Percentiles rank a stretch among this genome's conserved stretches.
phyloP scores from a whole-genome alignment of 2,797 vertebrate species.

The Phoeniculus purpureus region DNA sequence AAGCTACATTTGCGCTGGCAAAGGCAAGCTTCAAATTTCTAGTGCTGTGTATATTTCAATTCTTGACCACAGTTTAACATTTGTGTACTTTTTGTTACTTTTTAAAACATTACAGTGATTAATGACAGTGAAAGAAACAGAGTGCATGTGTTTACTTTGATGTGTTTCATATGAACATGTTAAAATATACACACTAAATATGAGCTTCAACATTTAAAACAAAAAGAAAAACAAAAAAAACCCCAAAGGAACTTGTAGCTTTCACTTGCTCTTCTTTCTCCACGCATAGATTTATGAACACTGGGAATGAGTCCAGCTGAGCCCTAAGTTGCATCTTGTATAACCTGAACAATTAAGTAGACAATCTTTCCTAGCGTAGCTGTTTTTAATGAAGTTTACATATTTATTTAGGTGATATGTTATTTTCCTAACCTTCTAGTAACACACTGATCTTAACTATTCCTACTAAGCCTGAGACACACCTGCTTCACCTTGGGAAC shows the following conservation, averaged over 20 bases:
- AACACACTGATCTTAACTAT: background rate
- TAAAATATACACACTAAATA: slow-evolving; percentile 62
- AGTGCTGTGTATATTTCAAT: slow-evolving; percentile 54
- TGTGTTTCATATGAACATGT: slow-evolving; percentile 57
- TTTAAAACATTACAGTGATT: slow-evolving; percentile 58
- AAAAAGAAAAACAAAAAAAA: slow-evolving; percentile 43
- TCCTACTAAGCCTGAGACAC: background rate
- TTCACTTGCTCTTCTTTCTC: slow-evolving; percentile 42
- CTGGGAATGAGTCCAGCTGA: slow-evolving; percentile 45
- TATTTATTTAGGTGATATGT: background rate
- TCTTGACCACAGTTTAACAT: slow-evolving; percentile 59
- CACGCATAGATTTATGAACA: slow-evolving; percentile 43
- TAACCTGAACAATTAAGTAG: background rate
- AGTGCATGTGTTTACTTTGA: slow-evolving; percentile 58
- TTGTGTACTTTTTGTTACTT: slow-evolving; percentile 51
- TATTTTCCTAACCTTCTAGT: background rate
- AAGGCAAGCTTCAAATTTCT: slow-evolving; percentile 17
- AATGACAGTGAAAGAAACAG: slow-evolving; percentile 64
- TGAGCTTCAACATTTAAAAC: slow-evolving; percentile 54
- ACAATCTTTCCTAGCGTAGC: background rate
- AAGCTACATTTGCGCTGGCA: slow-evolving; percentile 62
- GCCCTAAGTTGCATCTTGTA: slow-evolving; percentile 8
- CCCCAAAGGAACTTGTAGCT: slow-evolving; percentile 29
- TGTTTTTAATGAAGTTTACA: background rate
- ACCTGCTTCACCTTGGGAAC: background rate